Evolutionary conservation across 2,888 invertebrate species (phyloP).

Genomic region (Coenonympha arcania): DNA sequence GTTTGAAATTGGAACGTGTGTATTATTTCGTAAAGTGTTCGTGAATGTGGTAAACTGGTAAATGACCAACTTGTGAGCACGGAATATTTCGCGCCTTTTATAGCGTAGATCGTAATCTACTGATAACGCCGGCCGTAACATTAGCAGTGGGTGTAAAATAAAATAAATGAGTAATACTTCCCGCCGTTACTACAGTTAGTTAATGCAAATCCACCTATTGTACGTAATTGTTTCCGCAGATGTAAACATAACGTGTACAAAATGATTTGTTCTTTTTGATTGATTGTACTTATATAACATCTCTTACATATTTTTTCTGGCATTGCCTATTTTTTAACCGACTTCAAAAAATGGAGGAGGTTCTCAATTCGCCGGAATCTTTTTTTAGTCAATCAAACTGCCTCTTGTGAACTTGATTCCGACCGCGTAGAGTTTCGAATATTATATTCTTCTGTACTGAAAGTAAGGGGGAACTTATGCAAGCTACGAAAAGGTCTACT

Average conservation of each 20-base stretch:
- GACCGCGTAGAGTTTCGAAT: no score
- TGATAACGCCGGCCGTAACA: constrained; percentile 29
- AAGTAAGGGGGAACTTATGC: no score
- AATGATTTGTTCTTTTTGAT: constrained; percentile 9
- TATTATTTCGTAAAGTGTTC: neutral
- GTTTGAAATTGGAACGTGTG: neutral
- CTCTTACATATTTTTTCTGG: neutral
- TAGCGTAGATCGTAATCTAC: constrained; percentile 27
- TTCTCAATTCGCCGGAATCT: no score
- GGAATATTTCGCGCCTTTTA: constrained; percentile 26
- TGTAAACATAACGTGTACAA: constrained; percentile 22
- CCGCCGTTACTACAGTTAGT: constrained; percentile 32
- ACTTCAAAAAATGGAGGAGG: no score
- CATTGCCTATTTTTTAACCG: no score
- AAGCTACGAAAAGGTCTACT: no score
- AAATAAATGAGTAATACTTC: constrained; percentile 35
- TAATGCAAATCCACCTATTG: constrained; percentile 30
- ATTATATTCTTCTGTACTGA: no score
- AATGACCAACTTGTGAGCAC: constrained; percentile 15
- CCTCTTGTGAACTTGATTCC: no score
- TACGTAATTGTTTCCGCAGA: constrained; percentile 27
- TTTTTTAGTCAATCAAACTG: no score
- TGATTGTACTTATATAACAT: neutral
- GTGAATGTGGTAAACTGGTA: no score
- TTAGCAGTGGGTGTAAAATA: constrained; percentile 29